Conservation (phyloP, 2,113 vertebrate genomes). For the Neodontobutis hainanensis region DNA sequence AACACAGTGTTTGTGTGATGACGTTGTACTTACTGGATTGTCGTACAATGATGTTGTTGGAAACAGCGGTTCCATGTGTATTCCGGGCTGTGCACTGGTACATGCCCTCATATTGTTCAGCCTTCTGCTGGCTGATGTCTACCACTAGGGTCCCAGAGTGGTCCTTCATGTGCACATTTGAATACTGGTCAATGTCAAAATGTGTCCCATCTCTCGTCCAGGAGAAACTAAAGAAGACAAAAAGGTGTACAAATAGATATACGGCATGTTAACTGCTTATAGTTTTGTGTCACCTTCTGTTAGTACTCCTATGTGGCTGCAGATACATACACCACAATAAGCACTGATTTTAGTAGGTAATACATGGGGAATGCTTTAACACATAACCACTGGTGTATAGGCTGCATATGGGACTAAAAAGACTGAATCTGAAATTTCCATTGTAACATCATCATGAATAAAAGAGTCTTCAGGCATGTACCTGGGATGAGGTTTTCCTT, state of each 20-base stretch:
- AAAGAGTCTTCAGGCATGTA: constrained; percentile 54
- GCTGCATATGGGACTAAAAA: background rate
- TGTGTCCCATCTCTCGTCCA: constrained; percentile 96
- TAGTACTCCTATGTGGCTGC: too few species aligned
- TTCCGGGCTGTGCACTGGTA: constrained; percentile 96
- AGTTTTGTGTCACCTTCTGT: too few species aligned
- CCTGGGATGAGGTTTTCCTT: constrained; percentile 95
- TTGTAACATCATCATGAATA: constrained; percentile 8
- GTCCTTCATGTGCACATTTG: constrained; percentile 85
- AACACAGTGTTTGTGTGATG: background rate
- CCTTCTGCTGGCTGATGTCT: constrained; percentile 89
- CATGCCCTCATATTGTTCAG: constrained; percentile 89
- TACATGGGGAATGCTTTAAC: too few species aligned
- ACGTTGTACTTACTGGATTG: constrained; percentile 86
- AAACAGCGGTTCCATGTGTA: constrained; percentile 91
- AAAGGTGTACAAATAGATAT: background rate
- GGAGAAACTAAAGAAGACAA: constrained; percentile 83
- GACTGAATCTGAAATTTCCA: constrained; percentile 8
- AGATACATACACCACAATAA: too few species aligned
- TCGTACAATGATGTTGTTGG: constrained; percentile 89
- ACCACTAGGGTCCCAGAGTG: constrained; percentile 90
- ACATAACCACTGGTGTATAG: too few species aligned
- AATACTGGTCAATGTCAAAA: constrained; percentile 90
- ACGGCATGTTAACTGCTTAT: background rate
- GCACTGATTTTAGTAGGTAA: too few species aligned